phyloP scores from a whole-genome alignment of 2,888 invertebrate species.

The Osmoderma eremita region DNA sequence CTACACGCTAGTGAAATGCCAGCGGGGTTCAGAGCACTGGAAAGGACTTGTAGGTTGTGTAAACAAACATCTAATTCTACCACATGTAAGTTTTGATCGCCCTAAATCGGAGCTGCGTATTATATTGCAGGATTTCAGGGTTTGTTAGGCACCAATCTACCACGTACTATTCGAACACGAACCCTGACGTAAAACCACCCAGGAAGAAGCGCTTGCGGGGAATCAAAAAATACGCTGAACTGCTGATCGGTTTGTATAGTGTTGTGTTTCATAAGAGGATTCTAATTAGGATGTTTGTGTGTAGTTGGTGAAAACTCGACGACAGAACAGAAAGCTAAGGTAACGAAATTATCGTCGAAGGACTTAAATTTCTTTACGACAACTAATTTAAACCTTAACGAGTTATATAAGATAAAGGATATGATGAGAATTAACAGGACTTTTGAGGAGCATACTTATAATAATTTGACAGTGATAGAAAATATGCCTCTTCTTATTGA shows the following conservation, averaged over 20 bases:
- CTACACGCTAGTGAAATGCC: conserved; percentile 39
- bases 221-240: conserved; percentile 51
- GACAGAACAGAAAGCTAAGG: conserved; percentile 73
- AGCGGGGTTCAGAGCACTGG: conserved; percentile 40
- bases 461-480: conserved; percentile 53
- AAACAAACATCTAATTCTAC: conserved; percentile 54
- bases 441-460: conserved; percentile 58
- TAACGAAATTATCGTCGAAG: conserved; percentile 73
- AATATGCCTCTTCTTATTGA: conserved; percentile 41
- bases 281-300: conserved; percentile 42
- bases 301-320: conserved; percentile 73
- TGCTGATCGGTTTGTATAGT: conserved; percentile 51
- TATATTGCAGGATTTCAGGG: conserved; percentile 40
- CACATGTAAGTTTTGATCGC: conserved; percentile 47
- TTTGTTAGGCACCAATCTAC: conserved; percentile 53
- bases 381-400: conserved; percentile 67
- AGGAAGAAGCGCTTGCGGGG: conserved; percentile 50
- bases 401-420: conserved; percentile 68
- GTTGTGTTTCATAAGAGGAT: neutral
- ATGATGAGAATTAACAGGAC: conserved; percentile 48
- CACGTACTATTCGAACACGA: conserved; percentile 44
- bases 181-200: conserved; percentile 51
- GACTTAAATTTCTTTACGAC: conserved; percentile 73
- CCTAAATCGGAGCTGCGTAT: neutral
- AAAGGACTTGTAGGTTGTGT: conserved; percentile 57